Percentiles rank a stretch among this genome's conserved stretches.
These are phyloP conservation scores for Catharus minimus DNA, from an alignment of 2,113 vertebrate species.

Conservation along the genomic window DNA sequence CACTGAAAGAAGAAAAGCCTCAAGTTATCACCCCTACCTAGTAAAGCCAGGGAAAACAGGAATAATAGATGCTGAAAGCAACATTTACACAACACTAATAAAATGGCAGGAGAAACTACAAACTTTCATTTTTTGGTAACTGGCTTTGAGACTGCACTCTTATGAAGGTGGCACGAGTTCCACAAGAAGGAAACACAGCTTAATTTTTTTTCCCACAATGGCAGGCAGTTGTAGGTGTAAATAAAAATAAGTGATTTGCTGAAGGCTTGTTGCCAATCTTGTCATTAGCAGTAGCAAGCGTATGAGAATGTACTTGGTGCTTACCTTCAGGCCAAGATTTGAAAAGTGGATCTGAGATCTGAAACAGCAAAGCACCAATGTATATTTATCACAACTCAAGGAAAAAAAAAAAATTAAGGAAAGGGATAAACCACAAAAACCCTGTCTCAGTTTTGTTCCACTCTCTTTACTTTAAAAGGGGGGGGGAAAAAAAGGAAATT, in stretches of 20 bases:
- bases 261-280: not conserved
- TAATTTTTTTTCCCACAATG: not conserved
- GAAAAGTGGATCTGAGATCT: not conserved
- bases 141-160: not conserved
- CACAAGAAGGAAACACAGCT: not conserved
- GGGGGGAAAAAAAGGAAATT: not conserved
- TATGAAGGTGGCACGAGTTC: fast-evolving
- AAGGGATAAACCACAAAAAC: not conserved
- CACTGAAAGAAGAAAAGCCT: not conserved
- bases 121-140: not conserved
- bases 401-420: not conserved
- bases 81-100: not conserved
- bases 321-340: not conserved
- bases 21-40: not conserved
- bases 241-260: not conserved
- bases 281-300: not conserved
- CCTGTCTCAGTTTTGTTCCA: not conserved
- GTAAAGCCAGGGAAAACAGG: not conserved
- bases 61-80: not conserved
- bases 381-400: not conserved
- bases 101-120: not conserved
- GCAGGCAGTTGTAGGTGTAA: not conserved
- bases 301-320: not conserved
- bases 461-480: not conserved
- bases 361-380: not conserved